Conservation (phyloP, 2,113 vertebrate species). For the Nipponia nippon region DNA sequence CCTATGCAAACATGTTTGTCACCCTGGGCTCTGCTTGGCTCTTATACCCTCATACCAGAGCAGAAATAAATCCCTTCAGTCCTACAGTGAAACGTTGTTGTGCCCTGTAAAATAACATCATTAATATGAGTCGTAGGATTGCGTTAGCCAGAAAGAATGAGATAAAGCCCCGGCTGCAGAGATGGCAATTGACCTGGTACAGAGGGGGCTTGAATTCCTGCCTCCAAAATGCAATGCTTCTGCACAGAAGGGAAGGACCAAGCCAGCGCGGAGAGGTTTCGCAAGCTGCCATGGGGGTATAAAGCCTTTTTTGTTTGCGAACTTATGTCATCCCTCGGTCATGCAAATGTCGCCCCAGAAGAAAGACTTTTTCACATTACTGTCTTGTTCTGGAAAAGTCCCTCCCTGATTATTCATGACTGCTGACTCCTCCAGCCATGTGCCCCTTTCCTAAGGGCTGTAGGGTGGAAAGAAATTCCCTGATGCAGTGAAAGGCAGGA, state of each 20-base stretch:
- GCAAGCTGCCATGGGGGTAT: background rate
- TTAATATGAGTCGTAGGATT: background rate
- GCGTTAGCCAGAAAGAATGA: background rate
- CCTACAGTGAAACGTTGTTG: background rate
- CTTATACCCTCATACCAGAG: background rate
- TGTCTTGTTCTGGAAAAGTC: constrained; percentile 46
- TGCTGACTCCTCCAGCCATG: background rate
- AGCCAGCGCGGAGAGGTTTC: background rate
- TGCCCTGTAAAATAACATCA: background rate
- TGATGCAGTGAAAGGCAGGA: background rate
- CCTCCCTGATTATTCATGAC: constrained; percentile 38
- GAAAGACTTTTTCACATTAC: constrained; percentile 51
- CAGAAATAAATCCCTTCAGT: background rate
- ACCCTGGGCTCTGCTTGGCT: background rate
- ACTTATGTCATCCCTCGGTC: constrained; percentile 47
- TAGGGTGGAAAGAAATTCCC: constrained; percentile 18
- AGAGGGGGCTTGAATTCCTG: background rate
- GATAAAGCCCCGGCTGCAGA: background rate
- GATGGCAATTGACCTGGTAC: background rate
- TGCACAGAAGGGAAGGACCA: background rate
- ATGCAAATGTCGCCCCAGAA: constrained; percentile 48
- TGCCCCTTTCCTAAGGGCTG: background rate
- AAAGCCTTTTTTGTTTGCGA: constrained; percentile 53
- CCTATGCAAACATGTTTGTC: background rate
- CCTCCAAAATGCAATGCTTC: background rate